These are phyloP conservation scores for Cremastobaeus sp. DNA, from an alignment of 2,888 invertebrate species.

Conservation along the genomic window DNA sequence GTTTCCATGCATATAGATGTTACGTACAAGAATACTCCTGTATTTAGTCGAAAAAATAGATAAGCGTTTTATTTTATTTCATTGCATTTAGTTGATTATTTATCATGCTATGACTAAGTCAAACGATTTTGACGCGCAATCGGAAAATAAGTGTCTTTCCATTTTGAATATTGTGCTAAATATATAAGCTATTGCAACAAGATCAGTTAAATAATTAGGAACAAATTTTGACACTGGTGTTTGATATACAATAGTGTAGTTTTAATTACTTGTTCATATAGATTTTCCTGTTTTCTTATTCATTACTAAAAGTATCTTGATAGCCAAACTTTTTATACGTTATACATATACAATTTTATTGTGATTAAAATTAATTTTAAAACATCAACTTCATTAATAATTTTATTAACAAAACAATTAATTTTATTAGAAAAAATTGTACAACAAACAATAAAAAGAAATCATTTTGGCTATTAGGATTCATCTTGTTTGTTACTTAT, in stretches of 20 bases:
- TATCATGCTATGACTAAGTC: not conserved
- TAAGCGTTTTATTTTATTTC: conserved; percentile 49
- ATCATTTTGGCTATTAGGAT: too few species aligned
- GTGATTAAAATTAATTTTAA: too few species aligned
- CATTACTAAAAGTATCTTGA: conserved; percentile 1
- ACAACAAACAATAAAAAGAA: too few species aligned
- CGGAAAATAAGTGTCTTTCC: conserved; percentile 18
- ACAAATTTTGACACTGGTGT: conserved; percentile 59
- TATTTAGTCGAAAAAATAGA: conserved; percentile 49
- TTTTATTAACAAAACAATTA: too few species aligned
- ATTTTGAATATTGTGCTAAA: conserved; percentile 36
- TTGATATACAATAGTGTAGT: conserved; percentile 22
- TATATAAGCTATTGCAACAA: conserved; percentile 37
- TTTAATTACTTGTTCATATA: conserved; percentile 2
- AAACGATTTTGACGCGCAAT: not conserved
- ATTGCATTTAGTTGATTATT: conserved; percentile 25
- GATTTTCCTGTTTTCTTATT: conserved; percentile 3
- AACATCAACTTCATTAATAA: too few species aligned
- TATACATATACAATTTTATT: too few species aligned
- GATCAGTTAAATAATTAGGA: conserved; percentile 53
- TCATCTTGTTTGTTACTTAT: too few species aligned
- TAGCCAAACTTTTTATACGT: too few species aligned
- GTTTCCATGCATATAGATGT: conserved; percentile 24
- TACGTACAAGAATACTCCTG: conserved; percentile 46
- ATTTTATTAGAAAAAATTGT: too few species aligned